Evolutionary conservation across 2,113 vertebrate species (phyloP), one percentile per base, ranked within the genome.

Genomic region (Chaetodon auriga): DNA sequence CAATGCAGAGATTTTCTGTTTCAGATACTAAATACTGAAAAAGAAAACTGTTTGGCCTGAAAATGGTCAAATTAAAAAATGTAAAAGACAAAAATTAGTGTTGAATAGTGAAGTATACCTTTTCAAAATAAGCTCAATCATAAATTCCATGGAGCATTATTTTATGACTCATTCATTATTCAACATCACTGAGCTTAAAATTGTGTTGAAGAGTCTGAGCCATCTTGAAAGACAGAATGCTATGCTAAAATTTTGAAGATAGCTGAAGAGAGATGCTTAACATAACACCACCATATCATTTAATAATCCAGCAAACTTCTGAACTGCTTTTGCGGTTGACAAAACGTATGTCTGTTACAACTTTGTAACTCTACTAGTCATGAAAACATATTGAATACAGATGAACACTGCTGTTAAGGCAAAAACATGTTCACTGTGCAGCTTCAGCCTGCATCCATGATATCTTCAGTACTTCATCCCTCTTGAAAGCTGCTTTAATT

Each of bases 131-230:
- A 48, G 18, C 43, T 49, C 12, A 38, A 62, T 61, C 55, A n/a
- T 21, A 62, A 49, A 73, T 60, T 60, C 70, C 12, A 36, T 4
- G 69, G 15, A 36, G 25, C 23, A 0, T 16, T 35, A 21, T 60
- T 14, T 30, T 46, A 7, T 9, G 43, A 46, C 60, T 16, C 41
- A 60, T 73, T 41, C 23, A 60, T 73, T 73, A 60, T 73, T 60
- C 23, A 73, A 46, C 54, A 46, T 18, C 25, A 45, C 23, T 30
- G 10, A 60, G 11, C 6, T 48, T 73, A 46, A 60, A 46, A 48
- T 60, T 46, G 11, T 23, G 3, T n/a, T 41, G 19, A 38, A 54
- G 43, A 72, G n/a, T 25, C 5, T 43, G 15, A 45, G 15, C 1
- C 25, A 35, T 14, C 14, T 23, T 9, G 41, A 48, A 60, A 35